These are phyloP conservation scores for Laticauda colubrina DNA, from an alignment of 2,113 vertebrate species.

Conservation along the genomic window DNA sequence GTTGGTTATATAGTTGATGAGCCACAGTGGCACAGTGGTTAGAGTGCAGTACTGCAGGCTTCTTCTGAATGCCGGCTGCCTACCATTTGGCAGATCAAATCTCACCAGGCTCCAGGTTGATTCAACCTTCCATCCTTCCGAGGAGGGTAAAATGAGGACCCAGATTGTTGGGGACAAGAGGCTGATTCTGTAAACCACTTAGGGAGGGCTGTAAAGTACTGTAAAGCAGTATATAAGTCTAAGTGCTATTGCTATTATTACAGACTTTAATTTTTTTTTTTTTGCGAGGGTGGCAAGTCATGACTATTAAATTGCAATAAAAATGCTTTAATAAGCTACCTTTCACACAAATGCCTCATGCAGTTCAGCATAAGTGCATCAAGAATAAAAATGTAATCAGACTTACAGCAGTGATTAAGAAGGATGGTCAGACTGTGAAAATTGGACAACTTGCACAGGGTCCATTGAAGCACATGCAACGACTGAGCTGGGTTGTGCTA, in stretches of 20 bases:
- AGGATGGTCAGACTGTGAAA: background rate
- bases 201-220: too few species aligned
- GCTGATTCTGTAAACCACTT: too few species aligned
- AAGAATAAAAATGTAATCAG: slow-evolving; percentile 24
- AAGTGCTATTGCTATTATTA: background rate
- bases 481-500: slow-evolving; percentile 34
- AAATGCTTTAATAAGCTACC: background rate
- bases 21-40: too few species aligned
- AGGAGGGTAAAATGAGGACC: too few species aligned
- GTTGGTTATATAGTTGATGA: background rate
- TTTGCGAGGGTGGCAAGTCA: too few species aligned
- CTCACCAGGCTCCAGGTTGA: too few species aligned
- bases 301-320: background rate
- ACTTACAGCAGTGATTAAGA: slow-evolving; percentile 35
- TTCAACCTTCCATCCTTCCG: too few species aligned
- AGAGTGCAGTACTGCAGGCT: too few species aligned
- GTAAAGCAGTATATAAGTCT: too few species aligned
- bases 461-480: slow-evolving; percentile 18
- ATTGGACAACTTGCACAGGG: slow-evolving; percentile 35
- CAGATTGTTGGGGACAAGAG: too few species aligned
- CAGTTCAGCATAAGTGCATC: background rate
- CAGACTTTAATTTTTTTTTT: background rate
- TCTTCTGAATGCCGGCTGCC: too few species aligned
- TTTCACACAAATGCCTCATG: background rate
- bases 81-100: too few species aligned